Base-by-base conservation (phyloP, 2,797 vertebrate genomes). In the Sebastes dallii region DNA sequence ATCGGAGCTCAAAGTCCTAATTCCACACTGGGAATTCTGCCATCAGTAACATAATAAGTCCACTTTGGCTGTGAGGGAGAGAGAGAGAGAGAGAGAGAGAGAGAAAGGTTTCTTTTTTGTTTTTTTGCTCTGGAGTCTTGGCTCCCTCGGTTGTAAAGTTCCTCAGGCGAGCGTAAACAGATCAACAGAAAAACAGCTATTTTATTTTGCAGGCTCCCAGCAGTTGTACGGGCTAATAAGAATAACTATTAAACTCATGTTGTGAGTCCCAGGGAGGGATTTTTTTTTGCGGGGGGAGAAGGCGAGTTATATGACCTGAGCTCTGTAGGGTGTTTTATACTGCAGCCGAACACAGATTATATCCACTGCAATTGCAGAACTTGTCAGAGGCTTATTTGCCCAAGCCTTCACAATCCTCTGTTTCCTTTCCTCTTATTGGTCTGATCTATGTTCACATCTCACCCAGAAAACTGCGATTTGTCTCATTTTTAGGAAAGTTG, bases 1-100 rank as follows among this genome's bases (percentile, higher is more conserved):
- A 92, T 92, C 89, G 52, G 88, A 92, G 91, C 90, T 93, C 93
- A 93, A 90, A 92, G 92, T 93, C 90, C 91, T 94, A 92, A 94
- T 94, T 92, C 92, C 93, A 92, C 91, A 91, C 91, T 95, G 93
- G 93, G 92, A 94, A 94, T 88, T 87, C 82, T 93, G 94, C 92
- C 94, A 93, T 80, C 81, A 88, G 91, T 90, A 94, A 92, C 90
- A 93, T 92, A 94, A 93, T 94, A 94, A 94, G 92, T 93, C 91
- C 89, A 92, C 90, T 94, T 92, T 94, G 87, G 90, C 91, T 92
- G 83, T 81, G 84, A 83, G 86, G 50, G 83, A 82, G 81, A 76
- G 71, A 79, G 34, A 66, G 56, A 87, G 52, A 89, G 56, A 87
- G 52, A 89, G 24, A 24, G 24, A 24, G 36, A 39, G 39, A 39